Conservation (phyloP, 2,797 vertebrate species). For the Rhinatrema bivittatum region DNA sequence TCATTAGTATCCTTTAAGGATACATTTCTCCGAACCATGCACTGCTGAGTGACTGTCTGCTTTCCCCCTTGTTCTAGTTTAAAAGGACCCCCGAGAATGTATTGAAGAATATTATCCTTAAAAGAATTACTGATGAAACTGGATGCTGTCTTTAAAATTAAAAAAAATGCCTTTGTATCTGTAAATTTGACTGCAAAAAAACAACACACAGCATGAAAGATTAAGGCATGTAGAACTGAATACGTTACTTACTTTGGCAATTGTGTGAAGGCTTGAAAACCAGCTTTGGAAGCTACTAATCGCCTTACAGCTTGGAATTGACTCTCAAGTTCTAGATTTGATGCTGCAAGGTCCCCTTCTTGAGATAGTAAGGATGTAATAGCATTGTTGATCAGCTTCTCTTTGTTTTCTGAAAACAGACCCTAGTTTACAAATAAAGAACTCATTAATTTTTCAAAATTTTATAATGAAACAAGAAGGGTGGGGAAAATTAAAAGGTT, state of each 20-base stretch:
- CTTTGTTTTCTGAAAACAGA: slow-evolving; percentile 98
- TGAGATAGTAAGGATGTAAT: slow-evolving; percentile 90
- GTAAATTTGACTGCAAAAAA: no score
- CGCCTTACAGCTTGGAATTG: slow-evolving; percentile 95
- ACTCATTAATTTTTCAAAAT: slow-evolving; percentile 8
- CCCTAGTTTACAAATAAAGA: slow-evolving; percentile 58
- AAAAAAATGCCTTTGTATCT: no score
- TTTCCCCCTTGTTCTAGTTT: no score
- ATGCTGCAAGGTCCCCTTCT: slow-evolving; percentile 75
- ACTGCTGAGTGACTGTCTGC: no score
- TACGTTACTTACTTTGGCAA: slow-evolving; percentile 81
- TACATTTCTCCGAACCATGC: no score
- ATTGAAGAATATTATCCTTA: no score
- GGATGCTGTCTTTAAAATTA: no score
- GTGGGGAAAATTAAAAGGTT: no score
- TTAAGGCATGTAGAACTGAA: slow-evolving; percentile 1
- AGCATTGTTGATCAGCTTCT: slow-evolving; percentile 97
- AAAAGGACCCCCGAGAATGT: no score
- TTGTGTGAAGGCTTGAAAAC: slow-evolving; percentile 96
- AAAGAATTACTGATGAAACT: no score
- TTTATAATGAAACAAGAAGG: slow-evolving; percentile 3
- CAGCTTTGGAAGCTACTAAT: slow-evolving; percentile 95
- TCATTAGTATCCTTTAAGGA: no score
- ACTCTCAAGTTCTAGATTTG: slow-evolving; percentile 88
- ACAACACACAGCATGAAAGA: no score